Evolutionary conservation across 2,888 invertebrate genomes (phyloP).

Genomic region (Aphidius colemani): DNA sequence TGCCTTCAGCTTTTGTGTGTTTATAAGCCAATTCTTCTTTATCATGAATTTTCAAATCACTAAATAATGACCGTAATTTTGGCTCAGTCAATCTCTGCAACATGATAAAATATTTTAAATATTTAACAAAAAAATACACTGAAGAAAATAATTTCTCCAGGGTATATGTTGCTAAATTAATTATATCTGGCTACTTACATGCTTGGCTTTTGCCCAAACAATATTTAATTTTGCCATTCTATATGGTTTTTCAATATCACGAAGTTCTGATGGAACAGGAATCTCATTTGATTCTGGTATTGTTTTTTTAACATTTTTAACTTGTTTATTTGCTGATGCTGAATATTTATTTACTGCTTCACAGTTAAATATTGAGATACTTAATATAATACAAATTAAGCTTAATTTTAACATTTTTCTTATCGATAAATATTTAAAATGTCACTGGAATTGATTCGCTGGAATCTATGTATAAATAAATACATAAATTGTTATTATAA

Average conservation of each 20-base stretch:
- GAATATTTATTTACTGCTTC: slow-evolving; percentile 69
- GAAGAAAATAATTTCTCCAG: no score
- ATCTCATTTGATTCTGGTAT: slow-evolving; percentile 41
- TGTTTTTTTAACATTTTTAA: slow-evolving; percentile 27
- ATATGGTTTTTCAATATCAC: slow-evolving; percentile 81
- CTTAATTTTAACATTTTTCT: slow-evolving; percentile 10
- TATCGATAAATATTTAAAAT: no score
- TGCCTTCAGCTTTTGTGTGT: slow-evolving; percentile 78
- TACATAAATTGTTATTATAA: background rate
- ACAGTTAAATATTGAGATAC: slow-evolving; percentile 29
- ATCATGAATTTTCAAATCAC: slow-evolving; percentile 89
- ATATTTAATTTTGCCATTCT: slow-evolving; percentile 89
- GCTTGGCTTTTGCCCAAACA: slow-evolving; percentile 87
- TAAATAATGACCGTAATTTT: slow-evolving; percentile 83
- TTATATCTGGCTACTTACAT: slow-evolving; percentile 65
- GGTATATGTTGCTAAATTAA: no score
- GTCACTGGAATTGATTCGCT: no score
- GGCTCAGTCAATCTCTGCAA: slow-evolving; percentile 78
- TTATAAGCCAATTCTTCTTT: slow-evolving; percentile 89
- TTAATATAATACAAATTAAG: background rate
- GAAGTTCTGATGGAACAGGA: slow-evolving; percentile 62
- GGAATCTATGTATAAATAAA: background rate
- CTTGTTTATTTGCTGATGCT: slow-evolving; percentile 63
- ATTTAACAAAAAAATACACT: no score
- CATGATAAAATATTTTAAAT: slow-evolving; percentile 27